Evolutionary conservation across 2,888 invertebrate genomes (phyloP), one percentile per base, ranked within the genome.

Genomic region (Coremacera marginata): DNA sequence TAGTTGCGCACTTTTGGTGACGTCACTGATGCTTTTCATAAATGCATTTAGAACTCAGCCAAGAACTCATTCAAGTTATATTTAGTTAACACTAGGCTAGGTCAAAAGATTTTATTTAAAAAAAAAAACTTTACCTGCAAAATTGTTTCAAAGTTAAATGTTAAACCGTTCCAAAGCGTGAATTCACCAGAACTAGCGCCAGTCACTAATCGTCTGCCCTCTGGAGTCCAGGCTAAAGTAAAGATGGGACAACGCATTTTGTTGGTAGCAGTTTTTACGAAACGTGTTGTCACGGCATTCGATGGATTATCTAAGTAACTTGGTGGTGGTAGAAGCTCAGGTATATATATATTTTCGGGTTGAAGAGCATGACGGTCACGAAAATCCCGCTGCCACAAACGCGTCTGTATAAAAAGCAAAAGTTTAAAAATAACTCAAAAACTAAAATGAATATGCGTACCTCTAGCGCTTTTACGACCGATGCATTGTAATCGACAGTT

Each of bases 121-220:
- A 57, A 57, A 57, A 55, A n/a, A 31, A 37, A 22, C 63, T 88
- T 85, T 89, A 96, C 96, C 93, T 99, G 99, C 70, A 99, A 91
- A 89, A 99, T 99, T n/a, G 99, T 99, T 91, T 99, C 99, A 91
- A 99, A 99, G 91, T 99, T 99, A 90, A 99, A 99, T n/a, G 99
- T 99, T 37, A 99, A 92, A 44, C 99, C 99, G 91, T 99, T 99
- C 99, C 99, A 99, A 3, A 99, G 91, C 0, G 99, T 99, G 87
- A 99, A 99, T 90, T 99, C 99, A 63, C 99, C 99, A 76, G 98
- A 98, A 37, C 99, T 99, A 27, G 99, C 99, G 11, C 99, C 99
- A 1, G 99, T 99, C 7, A 99, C 96, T 79, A 99, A 91, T 82
- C 99, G 93, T 81, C 99, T 93, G 16, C 99, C 99, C 90, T 99